phyloP scores from a whole-genome alignment of 2,797 vertebrate genomes.

The Numenius phaeopus region DNA sequence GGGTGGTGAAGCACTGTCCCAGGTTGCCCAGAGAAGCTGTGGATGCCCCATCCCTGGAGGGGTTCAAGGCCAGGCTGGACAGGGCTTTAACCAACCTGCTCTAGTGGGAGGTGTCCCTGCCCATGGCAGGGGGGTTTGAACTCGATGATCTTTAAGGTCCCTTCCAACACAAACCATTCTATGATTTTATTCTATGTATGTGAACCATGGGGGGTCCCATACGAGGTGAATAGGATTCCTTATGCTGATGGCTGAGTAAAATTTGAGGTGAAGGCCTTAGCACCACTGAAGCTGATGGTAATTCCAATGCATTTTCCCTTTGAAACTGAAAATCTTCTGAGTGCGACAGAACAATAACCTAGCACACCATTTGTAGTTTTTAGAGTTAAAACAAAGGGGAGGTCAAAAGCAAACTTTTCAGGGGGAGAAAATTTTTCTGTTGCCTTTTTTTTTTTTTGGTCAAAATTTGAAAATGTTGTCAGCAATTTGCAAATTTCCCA shows the following conservation, averaged over 20 bases:
- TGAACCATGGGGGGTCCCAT: not conserved
- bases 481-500: slow-evolving; percentile 37
- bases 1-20: too few species aligned
- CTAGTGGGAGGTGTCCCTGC: too few species aligned
- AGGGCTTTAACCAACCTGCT: too few species aligned
- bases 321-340: not conserved
- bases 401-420: not conserved
- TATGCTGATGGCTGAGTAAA: not conserved
- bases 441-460: not conserved
- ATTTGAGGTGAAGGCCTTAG: not conserved
- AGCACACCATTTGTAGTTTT: accelerated
- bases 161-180: too few species aligned
- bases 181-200: too few species aligned
- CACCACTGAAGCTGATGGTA: not conserved
- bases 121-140: too few species aligned
- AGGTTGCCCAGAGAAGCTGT: too few species aligned
- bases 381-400: not conserved
- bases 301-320: not conserved
- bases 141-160: too few species aligned
- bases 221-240: accelerated
- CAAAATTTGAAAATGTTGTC: slow-evolving; percentile 22
- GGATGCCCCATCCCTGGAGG: too few species aligned
- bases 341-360: not conserved
- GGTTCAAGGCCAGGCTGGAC: too few species aligned
- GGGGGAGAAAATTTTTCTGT: not conserved